Conservation (phyloP, 2,113 vertebrate genomes). For the Polyodon spathula region DNA sequence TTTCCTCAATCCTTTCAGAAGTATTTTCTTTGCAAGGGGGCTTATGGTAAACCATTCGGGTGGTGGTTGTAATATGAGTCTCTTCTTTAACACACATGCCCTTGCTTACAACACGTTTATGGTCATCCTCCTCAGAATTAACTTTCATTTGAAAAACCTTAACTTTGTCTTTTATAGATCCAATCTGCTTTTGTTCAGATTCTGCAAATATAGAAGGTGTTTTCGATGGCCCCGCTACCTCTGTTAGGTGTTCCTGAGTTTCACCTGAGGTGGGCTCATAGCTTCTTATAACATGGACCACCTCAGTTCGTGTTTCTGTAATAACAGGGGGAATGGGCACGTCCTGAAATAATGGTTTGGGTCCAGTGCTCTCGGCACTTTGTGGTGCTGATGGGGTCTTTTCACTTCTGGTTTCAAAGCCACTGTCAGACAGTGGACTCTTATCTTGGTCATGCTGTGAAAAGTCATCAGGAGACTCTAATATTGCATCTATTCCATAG, state of each 20-base stretch:
- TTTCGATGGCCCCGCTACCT: constrained; percentile 56
- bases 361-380: constrained; percentile 92
- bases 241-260: constrained; percentile 57
- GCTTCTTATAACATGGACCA: constrained; percentile 92
- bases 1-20: constrained; percentile 89
- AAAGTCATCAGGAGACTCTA: constrained; percentile 92
- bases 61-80: constrained; percentile 93
- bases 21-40: constrained; percentile 64
- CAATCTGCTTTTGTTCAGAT: constrained; percentile 65
- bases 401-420: constrained; percentile 96
- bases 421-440: constrained; percentile 94
- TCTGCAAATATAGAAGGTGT: constrained; percentile 65
- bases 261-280: constrained; percentile 78
- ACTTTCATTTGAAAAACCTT: constrained; percentile 84
- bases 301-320: constrained; percentile 91
- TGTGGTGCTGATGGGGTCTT: constrained; percentile 93
- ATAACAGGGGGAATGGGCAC: constrained; percentile 89
- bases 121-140: constrained; percentile 74
- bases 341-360: constrained; percentile 88
- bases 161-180: constrained; percentile 76
- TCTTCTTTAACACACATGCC: constrained; percentile 93
- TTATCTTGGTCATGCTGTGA: constrained; percentile 93
- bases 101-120: constrained; percentile 66
- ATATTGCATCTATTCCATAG: constrained; percentile 80
- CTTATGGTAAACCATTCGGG: constrained; percentile 92